phyloP scores from a whole-genome alignment of 2,888 invertebrate species.

The Danaus chrysippus region DNA sequence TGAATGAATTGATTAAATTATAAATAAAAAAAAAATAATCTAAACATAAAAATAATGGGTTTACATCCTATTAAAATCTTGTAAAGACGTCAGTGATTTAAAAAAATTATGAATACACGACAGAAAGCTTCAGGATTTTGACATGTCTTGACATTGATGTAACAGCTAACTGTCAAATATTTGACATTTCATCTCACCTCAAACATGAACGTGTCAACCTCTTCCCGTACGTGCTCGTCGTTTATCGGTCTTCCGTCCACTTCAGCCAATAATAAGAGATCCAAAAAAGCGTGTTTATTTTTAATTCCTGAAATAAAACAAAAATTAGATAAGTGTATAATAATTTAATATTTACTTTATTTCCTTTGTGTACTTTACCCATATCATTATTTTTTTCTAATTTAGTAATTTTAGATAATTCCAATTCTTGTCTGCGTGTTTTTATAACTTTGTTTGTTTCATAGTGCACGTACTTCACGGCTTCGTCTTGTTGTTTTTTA shows the following conservation, averaged over 20 bases:
- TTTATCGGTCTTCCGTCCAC: slow-evolving; percentile 76
- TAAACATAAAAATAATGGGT: too few relatives aligned
- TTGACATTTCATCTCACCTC: slow-evolving; percentile 65
- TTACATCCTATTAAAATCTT: too few relatives aligned
- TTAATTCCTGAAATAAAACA: slow-evolving; percentile 62
- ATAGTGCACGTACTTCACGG: slow-evolving; percentile 62
- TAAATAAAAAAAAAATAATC: too few relatives aligned
- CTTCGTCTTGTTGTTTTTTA: slow-evolving; percentile 77
- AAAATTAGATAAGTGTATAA: background rate
- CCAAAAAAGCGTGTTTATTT: slow-evolving; percentile 83
- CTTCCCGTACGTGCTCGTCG: slow-evolving; percentile 81
- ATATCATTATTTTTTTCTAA: slow-evolving; percentile 42
- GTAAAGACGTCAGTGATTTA: too few relatives aligned
- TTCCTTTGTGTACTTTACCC: slow-evolving; percentile 41
- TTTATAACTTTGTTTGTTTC: slow-evolving; percentile 68
- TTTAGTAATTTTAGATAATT: slow-evolving; percentile 43
- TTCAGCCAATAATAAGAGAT: slow-evolving; percentile 80
- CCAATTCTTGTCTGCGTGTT: slow-evolving; percentile 54
- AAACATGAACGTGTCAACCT: slow-evolving; percentile 87
- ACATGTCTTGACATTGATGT: background rate
- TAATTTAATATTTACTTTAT: background rate
- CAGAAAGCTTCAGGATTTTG: too few relatives aligned
- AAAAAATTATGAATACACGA: too few relatives aligned
- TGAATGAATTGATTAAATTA: too few relatives aligned
- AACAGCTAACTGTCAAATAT: slow-evolving; percentile 5